phyloP scores from a whole-genome alignment of 2,113 vertebrate genomes.

The Dasyprocta punctata region DNA sequence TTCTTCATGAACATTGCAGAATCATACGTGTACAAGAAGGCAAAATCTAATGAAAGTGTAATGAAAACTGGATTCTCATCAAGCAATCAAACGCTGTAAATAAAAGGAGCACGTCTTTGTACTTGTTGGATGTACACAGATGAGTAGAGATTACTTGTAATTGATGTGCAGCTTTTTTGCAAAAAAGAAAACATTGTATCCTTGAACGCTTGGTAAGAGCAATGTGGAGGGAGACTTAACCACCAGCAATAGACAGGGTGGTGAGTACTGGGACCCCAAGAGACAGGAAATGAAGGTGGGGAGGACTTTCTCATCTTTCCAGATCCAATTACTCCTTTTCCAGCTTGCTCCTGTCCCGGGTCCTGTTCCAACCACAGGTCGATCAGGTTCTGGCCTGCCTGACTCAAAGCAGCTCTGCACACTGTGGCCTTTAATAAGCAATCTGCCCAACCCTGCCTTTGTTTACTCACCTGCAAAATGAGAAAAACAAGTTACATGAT shows the following conservation, averaged over 20 bases:
- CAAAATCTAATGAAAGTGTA: background rate
- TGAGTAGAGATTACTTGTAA: background rate
- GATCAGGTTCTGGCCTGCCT: background rate
- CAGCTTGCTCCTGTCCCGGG: background rate
- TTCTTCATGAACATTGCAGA: background rate
- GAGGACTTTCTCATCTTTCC: background rate
- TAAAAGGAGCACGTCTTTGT: background rate
- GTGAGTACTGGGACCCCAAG: background rate
- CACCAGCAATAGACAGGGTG: accelerated
- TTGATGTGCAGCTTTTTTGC: background rate
- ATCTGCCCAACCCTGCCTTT: background rate
- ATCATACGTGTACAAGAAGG: background rate
- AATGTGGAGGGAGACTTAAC: background rate
- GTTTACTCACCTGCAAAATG: background rate
- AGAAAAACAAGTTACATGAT: background rate
- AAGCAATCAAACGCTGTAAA: background rate
- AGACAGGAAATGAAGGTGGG: background rate
- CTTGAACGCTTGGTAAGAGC: background rate
- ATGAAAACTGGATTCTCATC: background rate
- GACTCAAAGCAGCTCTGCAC: background rate
- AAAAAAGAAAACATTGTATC: background rate
- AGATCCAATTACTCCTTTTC: background rate
- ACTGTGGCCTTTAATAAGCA: background rate
- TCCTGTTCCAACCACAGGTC: background rate
- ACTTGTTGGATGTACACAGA: background rate